Evolutionary conservation across 2,797 vertebrate genomes (phyloP).

Genomic region (Phataginus tetradactyla): DNA sequence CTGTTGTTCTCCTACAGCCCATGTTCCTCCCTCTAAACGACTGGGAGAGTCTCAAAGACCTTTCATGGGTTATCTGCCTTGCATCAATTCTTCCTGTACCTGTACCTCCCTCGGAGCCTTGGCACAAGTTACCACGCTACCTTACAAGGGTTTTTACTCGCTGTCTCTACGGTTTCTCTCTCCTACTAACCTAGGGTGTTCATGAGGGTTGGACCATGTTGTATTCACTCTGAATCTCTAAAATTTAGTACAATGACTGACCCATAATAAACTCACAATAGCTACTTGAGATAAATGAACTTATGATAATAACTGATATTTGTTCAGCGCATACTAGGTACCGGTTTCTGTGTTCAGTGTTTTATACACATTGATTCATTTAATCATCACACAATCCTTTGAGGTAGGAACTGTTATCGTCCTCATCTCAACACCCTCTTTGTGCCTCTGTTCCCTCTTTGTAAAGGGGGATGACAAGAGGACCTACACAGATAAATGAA

Average conservation of each 20-base stretch:
- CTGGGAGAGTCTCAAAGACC: not conserved
- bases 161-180: not conserved
- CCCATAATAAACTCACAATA: not conserved
- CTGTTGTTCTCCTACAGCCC: not conserved
- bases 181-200: not conserved
- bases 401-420: not conserved
- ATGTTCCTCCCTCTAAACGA: not conserved
- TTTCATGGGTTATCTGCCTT: not conserved
- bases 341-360: not conserved
- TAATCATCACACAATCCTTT: not conserved
- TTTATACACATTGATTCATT: not conserved
- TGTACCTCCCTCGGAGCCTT: not conserved
- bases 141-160: not conserved
- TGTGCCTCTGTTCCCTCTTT: not conserved
- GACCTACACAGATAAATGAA: not conserved
- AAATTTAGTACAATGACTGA: not conserved
- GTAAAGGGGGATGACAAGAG: not conserved
- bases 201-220: not conserved
- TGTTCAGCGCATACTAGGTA: not conserved
- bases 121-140: not conserved
- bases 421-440: not conserved
- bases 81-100: not conserved
- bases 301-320: not conserved
- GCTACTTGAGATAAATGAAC: not conserved
- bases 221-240: not conserved